Evolutionary conservation across 2,797 vertebrate genomes (phyloP).

Genomic region (Cryptoprocta ferox): DNA sequence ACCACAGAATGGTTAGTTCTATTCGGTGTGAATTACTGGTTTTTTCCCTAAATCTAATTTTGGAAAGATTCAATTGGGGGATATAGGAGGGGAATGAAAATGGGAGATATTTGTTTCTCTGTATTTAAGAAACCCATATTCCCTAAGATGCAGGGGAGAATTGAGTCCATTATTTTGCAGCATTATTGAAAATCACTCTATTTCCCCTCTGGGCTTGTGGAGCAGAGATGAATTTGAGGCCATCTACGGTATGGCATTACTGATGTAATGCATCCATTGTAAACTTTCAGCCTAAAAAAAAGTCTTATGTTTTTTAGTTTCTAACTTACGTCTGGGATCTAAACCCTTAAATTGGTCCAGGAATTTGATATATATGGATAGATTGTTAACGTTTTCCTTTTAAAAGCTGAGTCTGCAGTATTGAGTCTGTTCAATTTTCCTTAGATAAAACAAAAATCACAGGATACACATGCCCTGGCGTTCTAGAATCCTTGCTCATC

Average conservation of each 20-base stretch:
- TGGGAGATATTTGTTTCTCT: conserved; percentile 3
- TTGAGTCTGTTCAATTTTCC: background rate
- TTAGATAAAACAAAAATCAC: background rate
- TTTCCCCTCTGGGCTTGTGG: conserved; percentile 29
- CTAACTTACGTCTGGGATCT: background rate
- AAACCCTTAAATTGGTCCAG: background rate
- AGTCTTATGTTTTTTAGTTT: conserved; percentile 3
- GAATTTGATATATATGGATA: background rate
- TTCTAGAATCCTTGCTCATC: background rate
- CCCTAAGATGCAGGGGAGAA: conserved; percentile 51
- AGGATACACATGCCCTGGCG: background rate
- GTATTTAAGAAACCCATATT: conserved; percentile 58
- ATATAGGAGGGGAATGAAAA: conserved; percentile 31
- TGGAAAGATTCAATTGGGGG: conserved; percentile 48
- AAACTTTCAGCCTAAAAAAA: conserved; percentile 12
- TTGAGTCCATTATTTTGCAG: conserved; percentile 52
- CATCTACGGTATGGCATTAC: background rate
- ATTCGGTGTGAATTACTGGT: background rate
- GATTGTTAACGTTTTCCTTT: conserved; percentile 42
- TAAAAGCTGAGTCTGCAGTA: background rate
- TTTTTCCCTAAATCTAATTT: conserved; percentile 47
- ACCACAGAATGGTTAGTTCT: background rate
- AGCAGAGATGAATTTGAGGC: background rate
- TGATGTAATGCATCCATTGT: background rate
- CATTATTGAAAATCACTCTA: conserved; percentile 60